Evolutionary conservation across 2,113 vertebrate species (phyloP).

Genomic region (Chionomys nivalis): DNA sequence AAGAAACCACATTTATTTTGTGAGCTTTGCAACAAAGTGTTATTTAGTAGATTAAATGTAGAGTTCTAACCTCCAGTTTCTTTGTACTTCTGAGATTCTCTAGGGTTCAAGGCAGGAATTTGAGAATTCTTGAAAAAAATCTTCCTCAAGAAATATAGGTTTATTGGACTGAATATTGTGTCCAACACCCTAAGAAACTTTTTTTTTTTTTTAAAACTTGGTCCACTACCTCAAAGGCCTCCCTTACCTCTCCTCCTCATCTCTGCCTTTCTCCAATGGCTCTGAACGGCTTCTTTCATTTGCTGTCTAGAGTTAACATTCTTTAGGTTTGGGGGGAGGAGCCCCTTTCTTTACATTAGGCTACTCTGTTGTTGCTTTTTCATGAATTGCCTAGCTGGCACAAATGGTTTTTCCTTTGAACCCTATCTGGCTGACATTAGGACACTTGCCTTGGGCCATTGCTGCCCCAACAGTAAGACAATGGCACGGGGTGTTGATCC

Average conservation of each 20-base stretch:
- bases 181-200: not conserved
- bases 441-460: not conserved
- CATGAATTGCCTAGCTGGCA: not conserved
- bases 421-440: not conserved
- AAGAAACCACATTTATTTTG: not conserved
- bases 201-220: not conserved
- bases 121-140: constrained; percentile 20
- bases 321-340: not conserved
- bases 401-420: not conserved
- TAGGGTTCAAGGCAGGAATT: not conserved
- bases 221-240: not conserved
- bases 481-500: no score
- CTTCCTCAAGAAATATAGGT: not conserved
- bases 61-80: not conserved
- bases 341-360: not conserved
- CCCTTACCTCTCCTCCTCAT: not conserved
- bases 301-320: not conserved
- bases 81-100: not conserved
- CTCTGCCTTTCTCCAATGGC: not conserved
- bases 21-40: not conserved
- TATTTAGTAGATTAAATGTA: constrained; percentile 40
- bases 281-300: no score
- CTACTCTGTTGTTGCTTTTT: not conserved
- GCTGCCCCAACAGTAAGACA: not conserved
- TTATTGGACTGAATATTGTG: not conserved